Evolutionary conservation across 2,113 vertebrate genomes (phyloP), one percentile per base, ranked within the genome.

Genomic region (Petromus typicus): DNA sequence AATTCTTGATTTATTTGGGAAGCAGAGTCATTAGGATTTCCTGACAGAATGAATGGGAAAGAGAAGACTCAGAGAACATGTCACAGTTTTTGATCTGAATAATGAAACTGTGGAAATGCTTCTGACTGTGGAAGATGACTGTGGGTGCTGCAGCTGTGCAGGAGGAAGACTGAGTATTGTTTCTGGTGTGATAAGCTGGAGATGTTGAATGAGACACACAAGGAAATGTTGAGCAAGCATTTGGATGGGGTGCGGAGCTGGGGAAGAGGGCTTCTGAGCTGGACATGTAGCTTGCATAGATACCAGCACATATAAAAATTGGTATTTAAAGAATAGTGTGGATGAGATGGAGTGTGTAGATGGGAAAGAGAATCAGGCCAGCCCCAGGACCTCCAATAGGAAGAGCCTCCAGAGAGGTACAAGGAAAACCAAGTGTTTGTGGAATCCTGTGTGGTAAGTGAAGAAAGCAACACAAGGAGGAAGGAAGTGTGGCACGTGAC

Each of bases 1-100:
- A 30, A 78, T 90, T 85, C n/a, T 57, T 27, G 30, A 63, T 93
- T 90, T 86, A 64, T 69, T 83, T 83, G 59, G 22, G 61, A 87
- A 40, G 4, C 81, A 63, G 78, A 73, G 13, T 20, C 10, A 27
- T 80, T 11, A 54, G 27, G 22, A 63, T 91, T 94, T 91, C 61
- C 75, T 9, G 34, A 32, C 14, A 80, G 34, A 17, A 8, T 82
- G 71, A 78, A 57, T 22, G 3, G 86, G 43, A 89, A 30, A 14
- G 45, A 69, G n/a, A 90, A 54, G 17, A 43, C n/a, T 79, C 56
- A 75, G 48, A 56, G 73, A 78, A 69, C 43, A 23, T 0, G 12
- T 67, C 37, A 57, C 5, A 32, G 54, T 64, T 84, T 89, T 86
- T 93, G 67, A 64, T 27, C 43, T 37, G 27, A 90, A 57, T 12